These are phyloP conservation scores for Cercocebus atys DNA, from an alignment of 2,113 vertebrate species.

Conservation along the genomic window DNA sequence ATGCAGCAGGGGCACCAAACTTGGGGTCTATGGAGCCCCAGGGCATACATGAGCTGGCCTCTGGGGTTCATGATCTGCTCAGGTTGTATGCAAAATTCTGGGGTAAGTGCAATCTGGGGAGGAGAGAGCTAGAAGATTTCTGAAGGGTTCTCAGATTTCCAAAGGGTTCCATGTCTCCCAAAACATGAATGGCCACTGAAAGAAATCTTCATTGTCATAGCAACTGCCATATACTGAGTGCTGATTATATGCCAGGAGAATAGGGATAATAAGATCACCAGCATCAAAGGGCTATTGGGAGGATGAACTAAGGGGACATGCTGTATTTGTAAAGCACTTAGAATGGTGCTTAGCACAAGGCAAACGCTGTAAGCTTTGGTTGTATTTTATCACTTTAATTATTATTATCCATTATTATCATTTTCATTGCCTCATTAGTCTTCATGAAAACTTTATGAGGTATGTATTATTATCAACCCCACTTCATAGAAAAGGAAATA, in stretches of 20 bases:
- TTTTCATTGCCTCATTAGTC: neutral
- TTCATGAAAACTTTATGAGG: neutral
- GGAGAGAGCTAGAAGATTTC: neutral
- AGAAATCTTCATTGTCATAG: neutral
- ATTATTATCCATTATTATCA: neutral
- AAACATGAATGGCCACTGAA: neutral
- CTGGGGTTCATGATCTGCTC: neutral
- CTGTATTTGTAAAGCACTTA: neutral
- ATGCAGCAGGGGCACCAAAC: neutral
- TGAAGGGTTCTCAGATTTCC: neutral
- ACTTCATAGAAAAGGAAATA: conserved; percentile 13
- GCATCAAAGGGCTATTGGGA: neutral
- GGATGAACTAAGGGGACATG: neutral
- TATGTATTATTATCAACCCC: neutral
- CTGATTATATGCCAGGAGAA: neutral
- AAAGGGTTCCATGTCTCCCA: neutral
- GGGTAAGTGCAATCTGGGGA: neutral
- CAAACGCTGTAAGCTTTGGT: neutral
- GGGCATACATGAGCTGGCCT: neutral
- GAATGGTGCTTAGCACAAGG: neutral
- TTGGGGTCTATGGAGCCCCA: neutral
- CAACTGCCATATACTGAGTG: neutral
- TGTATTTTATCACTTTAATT: neutral
- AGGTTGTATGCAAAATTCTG: neutral
- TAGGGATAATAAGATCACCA: neutral